phyloP scores from a whole-genome alignment of 2,888 invertebrate species.

The Drosophila seclusa region DNA sequence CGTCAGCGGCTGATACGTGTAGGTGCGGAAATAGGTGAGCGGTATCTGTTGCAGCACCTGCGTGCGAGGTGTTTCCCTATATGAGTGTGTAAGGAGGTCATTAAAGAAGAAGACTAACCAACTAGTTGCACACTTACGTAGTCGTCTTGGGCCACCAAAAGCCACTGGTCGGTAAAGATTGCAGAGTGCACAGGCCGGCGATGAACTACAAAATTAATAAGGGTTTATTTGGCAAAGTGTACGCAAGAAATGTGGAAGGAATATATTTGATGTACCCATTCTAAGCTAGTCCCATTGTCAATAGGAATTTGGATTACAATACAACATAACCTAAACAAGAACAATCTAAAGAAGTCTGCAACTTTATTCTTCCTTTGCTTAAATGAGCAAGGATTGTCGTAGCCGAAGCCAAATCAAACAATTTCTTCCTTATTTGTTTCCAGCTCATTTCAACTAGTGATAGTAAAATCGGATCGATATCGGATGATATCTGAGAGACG shows the following conservation, averaged over 20 bases:
- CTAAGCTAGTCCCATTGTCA: background rate
- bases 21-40: slow-evolving; percentile 84
- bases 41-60: slow-evolving; percentile 82
- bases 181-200: slow-evolving; percentile 24
- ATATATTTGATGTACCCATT: background rate
- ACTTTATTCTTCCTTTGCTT: background rate
- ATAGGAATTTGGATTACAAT: background rate
- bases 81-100: background rate
- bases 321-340: background rate
- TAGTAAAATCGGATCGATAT: background rate
- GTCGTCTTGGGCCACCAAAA: slow-evolving; percentile 80
- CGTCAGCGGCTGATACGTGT: slow-evolving; percentile 83
- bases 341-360: background rate
- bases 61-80: slow-evolving; percentile 67
- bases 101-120: background rate
- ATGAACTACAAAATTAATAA: slow-evolving; percentile 41
- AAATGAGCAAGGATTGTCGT: background rate
- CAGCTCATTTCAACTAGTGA: background rate
- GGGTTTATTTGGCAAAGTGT: background rate
- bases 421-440: background rate
- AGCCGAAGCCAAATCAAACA: background rate
- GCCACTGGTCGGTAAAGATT: slow-evolving; percentile 39
- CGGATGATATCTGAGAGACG: background rate
- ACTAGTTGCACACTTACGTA: slow-evolving; percentile 67
- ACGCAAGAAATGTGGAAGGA: background rate